Evolutionary conservation across 2,113 vertebrate genomes (phyloP).

Genomic region (Ifrita kowaldi): DNA sequence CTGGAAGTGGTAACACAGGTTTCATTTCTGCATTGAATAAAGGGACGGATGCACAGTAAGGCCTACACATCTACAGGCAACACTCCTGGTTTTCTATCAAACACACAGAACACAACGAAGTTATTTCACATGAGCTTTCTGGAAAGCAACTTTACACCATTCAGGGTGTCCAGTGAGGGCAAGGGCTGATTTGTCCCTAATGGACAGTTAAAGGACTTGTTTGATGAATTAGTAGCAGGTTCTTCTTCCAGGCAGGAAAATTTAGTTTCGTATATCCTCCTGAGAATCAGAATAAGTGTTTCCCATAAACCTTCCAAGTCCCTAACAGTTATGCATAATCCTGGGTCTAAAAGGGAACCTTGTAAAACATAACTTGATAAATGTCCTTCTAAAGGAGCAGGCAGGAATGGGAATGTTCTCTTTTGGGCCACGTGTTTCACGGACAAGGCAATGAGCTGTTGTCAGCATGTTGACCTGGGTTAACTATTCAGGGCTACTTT

Average conservation of each 20-base stretch:
- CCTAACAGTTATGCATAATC: not conserved
- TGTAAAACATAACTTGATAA: not conserved
- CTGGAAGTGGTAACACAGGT: not conserved
- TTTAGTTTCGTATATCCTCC: not conserved
- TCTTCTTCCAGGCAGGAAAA: not conserved
- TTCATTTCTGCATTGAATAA: not conserved
- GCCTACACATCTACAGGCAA: not conserved
- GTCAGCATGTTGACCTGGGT: not conserved
- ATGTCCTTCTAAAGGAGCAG: not conserved
- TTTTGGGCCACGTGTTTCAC: fast-evolving
- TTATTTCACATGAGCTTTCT: not conserved
- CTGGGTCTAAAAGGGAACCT: not conserved
- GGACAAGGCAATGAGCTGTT: not conserved
- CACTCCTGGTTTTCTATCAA: not conserved
- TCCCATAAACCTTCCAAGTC: not conserved
- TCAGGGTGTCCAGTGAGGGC: not conserved
- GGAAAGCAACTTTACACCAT: not conserved
- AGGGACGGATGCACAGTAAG: not conserved
- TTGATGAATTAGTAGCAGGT: not conserved
- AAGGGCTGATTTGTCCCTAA: not conserved
- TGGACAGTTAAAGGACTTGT: not conserved
- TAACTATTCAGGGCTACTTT: not conserved
- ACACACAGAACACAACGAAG: not conserved
- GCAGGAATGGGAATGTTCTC: not conserved
- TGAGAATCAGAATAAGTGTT: not conserved